Evolutionary conservation across 1,140 invertebrate species (phyloP), one percentile per base, ranked within the genome.

Genomic region (Arctopsyche grandis): DNA sequence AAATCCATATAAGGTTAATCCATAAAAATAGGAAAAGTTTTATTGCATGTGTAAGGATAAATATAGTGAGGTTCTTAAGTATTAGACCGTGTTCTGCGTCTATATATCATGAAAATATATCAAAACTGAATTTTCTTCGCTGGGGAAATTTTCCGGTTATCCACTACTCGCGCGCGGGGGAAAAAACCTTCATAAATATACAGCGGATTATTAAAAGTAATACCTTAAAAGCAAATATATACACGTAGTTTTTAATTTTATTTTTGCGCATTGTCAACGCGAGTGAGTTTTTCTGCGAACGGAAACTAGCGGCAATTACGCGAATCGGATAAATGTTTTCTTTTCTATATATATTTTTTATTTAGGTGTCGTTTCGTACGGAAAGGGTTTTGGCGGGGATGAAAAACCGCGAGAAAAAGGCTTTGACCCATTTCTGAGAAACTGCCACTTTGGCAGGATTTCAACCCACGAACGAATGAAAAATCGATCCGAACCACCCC

Each of bases 351-450:
- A n/a, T 66, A 7, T 66, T 66, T 66, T 71, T 71, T 29, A 14
- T 71, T 12, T 46, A 71, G 44, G 43, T 48, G 38, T 71, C 63
- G 63, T 66, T 66, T 24, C 24, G 10, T 14, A 66, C 21, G 21
- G 63, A 66, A 66, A 66, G 63, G 63, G 63, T 66, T 66, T 66
- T 12, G 21, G 63, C n/a, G 69, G 29, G 38, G 38, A 71, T 46
- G 69, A 71, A 71, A 71, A 48, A 71, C 69, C 69, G 44, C 38
- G 44, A 71, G 69, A 71, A 71, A 71, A 71, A 71, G 63, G 69
- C 69, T 44, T 24, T 71, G 69, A 71, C 69, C 69, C 44, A 71
- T 71, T 71, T 71, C 69, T 44, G 44, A 71, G 69, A 71, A 71
- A 71, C 69, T 44, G 38, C 44, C 69, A 44, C 69, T 71, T 71